These are phyloP conservation scores for Eucriotettix oculatus DNA, from an alignment of 2,888 invertebrate species.

Conservation along the genomic window DNA sequence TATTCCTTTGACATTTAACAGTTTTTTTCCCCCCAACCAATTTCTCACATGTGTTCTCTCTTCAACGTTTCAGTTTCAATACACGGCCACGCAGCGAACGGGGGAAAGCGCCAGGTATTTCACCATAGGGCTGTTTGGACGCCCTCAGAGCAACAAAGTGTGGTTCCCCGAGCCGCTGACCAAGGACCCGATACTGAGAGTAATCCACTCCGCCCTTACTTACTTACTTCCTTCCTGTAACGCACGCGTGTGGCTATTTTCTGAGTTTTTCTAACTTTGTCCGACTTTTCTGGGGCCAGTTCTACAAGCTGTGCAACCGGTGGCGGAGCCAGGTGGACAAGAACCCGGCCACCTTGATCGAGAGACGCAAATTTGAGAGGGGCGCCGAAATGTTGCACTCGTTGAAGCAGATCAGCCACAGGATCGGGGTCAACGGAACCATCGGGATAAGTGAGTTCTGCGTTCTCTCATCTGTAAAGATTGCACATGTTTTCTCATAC, in stretches of 20 bases:
- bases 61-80: constrained; percentile 44
- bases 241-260: too few species aligned
- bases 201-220: constrained; percentile 31
- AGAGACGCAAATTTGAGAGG: constrained; percentile 35
- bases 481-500: background rate
- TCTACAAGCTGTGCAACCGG: constrained; percentile 58
- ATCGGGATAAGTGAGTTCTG: constrained; percentile 5
- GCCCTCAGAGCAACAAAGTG: constrained; percentile 39
- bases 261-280: background rate
- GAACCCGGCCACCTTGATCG: constrained; percentile 41
- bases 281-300: constrained; percentile 37
- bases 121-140: constrained; percentile 57
- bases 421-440: constrained; percentile 34
- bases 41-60: too few species aligned
- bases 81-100: constrained; percentile 60
- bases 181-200: constrained; percentile 48
- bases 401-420: constrained; percentile 37
- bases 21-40: too few species aligned
- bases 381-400: constrained; percentile 38
- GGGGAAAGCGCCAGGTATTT: constrained; percentile 59
- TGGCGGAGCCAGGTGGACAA: constrained; percentile 53
- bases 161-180: constrained; percentile 44
- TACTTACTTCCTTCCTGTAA: too few species aligned
- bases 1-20: too few species aligned
- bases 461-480: background rate